Evolutionary conservation across 2,888 invertebrate species (phyloP), one percentile per base, ranked within the genome.

Genomic region (Sphaerophoria rueppellii): DNA sequence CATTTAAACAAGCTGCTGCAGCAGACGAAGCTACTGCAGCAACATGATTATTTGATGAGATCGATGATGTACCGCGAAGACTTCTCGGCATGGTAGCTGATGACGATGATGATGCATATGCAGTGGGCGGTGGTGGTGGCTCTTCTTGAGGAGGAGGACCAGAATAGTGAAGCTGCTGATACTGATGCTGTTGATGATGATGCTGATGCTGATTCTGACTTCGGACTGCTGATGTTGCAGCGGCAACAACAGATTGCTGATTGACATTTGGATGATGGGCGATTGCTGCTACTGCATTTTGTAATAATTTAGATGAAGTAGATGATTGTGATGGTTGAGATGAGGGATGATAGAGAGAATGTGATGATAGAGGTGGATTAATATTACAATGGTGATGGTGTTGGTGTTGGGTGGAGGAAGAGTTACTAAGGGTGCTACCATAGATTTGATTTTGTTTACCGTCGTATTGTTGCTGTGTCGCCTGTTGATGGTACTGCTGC

Each of bases 371-470:
- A 77, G 88, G 54, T 88, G 89, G 89, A 75, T 92, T 92, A 24
- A 24, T 24, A 52, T 91, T 89, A 43, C 91, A 91, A 76, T 92
- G 93, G 4, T 91, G 89, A 40, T 90, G 87, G 87, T 87, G 87
- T 75, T 83, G 86, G 70, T 87, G 87, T 24, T 24, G 24, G 24
- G 24, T 24, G 73, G 83, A 87, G 87, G 89, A 88, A 86, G 90
- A 90, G 90, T 90, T 91, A 88, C 89, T 90, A 90, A 85, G 48
- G 73, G 76, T 81, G 85, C 89, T 90, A 91, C 90, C 90, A 89
- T 91, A 91, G 88, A 91, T 89, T 90, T 91, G 91, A 90, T 89
- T 90, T 88, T 89, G 91, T 91, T 92, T 92, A 92, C 92, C 92
- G 89, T 92, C 91, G 88, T 89, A 90, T 63, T 89, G 89, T 50